Base-by-base conservation (phyloP, 2,797 vertebrate species). In the Picus viridis region DNA sequence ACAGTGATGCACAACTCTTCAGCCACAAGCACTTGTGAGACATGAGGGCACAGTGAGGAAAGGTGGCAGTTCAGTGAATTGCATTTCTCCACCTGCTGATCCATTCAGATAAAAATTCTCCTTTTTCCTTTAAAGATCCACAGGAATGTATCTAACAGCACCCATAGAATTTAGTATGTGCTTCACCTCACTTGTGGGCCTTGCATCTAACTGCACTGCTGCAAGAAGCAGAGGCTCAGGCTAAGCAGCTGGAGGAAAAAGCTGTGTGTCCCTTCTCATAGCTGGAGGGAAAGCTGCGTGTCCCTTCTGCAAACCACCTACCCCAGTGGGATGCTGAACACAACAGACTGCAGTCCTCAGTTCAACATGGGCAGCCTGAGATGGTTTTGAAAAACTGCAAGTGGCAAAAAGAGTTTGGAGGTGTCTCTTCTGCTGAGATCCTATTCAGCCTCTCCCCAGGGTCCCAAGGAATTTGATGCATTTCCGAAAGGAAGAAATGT, bases 401-500 rank as follows among this genome's bases (percentile, higher is more conserved):
- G 19, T 79, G 71, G 64, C 88, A 90, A 91, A 83, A 81, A n/a
- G 43, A 77, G 36, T 34, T 23, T 54, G 70, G 72, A 81, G 78
- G n/a, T 88, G 61, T 36, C 65, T 90, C 51, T 79, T 86, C 49
- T 57, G 61, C 88, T 86, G 64, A 86, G 43, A 79, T 68, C 30
- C 30, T 20, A 8, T 34, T 47, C 54, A 64, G 74, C 45, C 26
- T 86, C 36, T 94, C 89, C 91, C 88, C 36, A 43, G 88, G 54
- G 91, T 53, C 65, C 68, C 2, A 2, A 90, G 75, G 90, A 96
- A 94, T 94, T 10, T 30, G 29, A 59, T n/a, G 58, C 65, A 86
- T 90, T 94, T 95, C 90, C 9, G 4, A 91, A 90, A 91, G 62
- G 17, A 79, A 76, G 49, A 79, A 77, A 84, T 56, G 41, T 67